phyloP scores from a whole-genome alignment of 2,113 vertebrate species.

The Solea senegalensis region DNA sequence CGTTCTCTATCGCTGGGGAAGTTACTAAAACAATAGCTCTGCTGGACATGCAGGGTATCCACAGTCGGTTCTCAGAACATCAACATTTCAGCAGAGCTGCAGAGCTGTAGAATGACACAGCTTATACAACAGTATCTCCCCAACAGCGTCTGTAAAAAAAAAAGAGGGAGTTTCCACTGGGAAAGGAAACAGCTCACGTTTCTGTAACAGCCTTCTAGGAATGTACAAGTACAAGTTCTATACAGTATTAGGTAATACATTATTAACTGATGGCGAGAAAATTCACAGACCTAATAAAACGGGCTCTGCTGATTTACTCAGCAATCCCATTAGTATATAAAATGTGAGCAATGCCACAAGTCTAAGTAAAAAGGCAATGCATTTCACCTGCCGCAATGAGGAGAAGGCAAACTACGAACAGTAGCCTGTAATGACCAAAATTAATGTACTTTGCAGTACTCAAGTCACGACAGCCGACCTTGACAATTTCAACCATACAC shows the following conservation, averaged over 20 bases:
- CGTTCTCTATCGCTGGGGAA: constrained; percentile 54
- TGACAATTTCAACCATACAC: constrained; percentile 8
- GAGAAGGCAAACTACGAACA: neutral
- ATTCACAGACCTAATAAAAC: neutral
- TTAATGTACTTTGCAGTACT: no score
- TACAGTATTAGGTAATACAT: neutral
- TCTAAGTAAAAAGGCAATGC: neutral
- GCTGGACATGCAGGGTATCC: constrained; percentile 43
- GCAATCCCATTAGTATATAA: neutral
- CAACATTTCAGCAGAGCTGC: constrained; percentile 12
- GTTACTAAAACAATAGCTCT: constrained; percentile 70
- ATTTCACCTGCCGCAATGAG: neutral
- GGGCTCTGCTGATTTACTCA: neutral
- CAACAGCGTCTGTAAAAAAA: neutral
- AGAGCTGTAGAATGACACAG: constrained; percentile 4
- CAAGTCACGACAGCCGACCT: constrained; percentile 5
- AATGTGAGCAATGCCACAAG: neutral
- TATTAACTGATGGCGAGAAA: neutral
- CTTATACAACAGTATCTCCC: constrained; percentile 13
- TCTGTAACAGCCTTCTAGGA: neutral
- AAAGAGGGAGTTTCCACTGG: neutral
- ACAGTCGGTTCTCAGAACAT: constrained; percentile 26
- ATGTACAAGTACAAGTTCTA: neutral
- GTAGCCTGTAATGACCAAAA: neutral
- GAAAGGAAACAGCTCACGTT: neutral